Evolutionary conservation across 2,888 invertebrate species (phyloP).

Genomic region (Lasioglossum zephyrum): DNA sequence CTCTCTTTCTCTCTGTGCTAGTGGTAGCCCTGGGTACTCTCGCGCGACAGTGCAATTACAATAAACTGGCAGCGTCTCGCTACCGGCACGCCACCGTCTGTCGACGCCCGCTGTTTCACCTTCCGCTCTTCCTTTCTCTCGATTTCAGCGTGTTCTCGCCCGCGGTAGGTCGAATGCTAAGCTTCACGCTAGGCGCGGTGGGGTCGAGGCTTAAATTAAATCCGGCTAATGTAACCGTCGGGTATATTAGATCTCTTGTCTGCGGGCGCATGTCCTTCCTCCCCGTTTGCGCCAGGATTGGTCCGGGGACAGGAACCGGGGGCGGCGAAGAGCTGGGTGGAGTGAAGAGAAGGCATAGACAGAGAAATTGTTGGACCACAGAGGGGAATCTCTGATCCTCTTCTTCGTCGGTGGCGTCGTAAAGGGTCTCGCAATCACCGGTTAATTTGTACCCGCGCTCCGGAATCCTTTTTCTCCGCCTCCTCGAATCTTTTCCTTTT

Average conservation of each 20-base stretch:
- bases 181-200: slow-evolving; percentile 65
- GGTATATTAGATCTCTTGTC: slow-evolving; percentile 80
- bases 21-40: slow-evolving; percentile 57
- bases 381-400: slow-evolving; percentile 37
- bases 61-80: slow-evolving; percentile 71
- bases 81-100: slow-evolving; percentile 59
- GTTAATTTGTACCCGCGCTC: slow-evolving; percentile 29
- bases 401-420: slow-evolving; percentile 18
- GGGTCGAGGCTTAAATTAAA: slow-evolving; percentile 79
- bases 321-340: neutral
- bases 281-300: slow-evolving; percentile 42
- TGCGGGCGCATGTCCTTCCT: slow-evolving; percentile 61
- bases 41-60: slow-evolving; percentile 78
- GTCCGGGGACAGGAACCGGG: neutral
- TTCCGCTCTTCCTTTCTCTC: slow-evolving; percentile 53
- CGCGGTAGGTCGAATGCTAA: slow-evolving; percentile 65
- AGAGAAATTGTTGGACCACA: slow-evolving; percentile 37
- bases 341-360: neutral
- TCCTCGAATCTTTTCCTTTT: neutral
- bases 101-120: slow-evolving; percentile 29
- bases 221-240: slow-evolving; percentile 81
- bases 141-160: slow-evolving; percentile 54
- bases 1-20: slow-evolving; percentile 24
- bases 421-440: slow-evolving; percentile 26
- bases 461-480: slow-evolving; percentile 8